Base-by-base conservation (phyloP, 2,888 invertebrate genomes). In the Andricus curvator region DNA sequence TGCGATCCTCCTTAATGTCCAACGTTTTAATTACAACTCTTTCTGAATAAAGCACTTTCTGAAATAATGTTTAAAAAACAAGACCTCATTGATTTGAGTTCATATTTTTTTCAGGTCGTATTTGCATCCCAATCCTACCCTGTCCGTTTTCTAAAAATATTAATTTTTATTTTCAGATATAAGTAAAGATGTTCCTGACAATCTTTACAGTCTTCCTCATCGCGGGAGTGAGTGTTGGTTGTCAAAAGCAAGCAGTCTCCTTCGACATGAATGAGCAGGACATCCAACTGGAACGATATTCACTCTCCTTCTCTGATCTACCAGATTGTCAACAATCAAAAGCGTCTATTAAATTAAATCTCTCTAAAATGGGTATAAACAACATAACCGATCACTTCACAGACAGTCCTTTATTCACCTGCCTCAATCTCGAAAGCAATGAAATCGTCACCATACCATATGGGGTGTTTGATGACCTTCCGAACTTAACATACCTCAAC, bases 401-500 rank as follows among this genome's bases (percentile, higher is more conserved):
- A 25, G 85, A 86, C 17, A 88, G 89, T 78, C 68, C 80, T 13
- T 80, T 84, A 13, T 87, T 89, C 11, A 84, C 85, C 20, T 88
- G 88, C 70, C 65, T 90, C 25, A 88, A 86, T 79, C 86, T 90
- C 0, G 85, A 84, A 0, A 85, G 85, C n/a, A 89, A 87, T 78
- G 83, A 84, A 3, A 89, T 90, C n/a, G 85, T 84, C 51, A 81
- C 84, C 3, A 83, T 90, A 11, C 66, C 84, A 0, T 77, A 80
- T 2, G 85, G 86, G 11, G 85, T 86, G 0, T 90, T 90, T 81
- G 85, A 86, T n/a, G 83, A 82, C n/a, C 8, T 90, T 25, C 87
- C 88, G 5, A 88, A 87, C 84, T 78, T 90, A 0, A 79, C 81
- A 17, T 89, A 88, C 70, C 87, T 90, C 44, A 89, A 89, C 80